Base-by-base conservation (phyloP, 2,797 vertebrate genomes). In the Cryptoprocta ferox region DNA sequence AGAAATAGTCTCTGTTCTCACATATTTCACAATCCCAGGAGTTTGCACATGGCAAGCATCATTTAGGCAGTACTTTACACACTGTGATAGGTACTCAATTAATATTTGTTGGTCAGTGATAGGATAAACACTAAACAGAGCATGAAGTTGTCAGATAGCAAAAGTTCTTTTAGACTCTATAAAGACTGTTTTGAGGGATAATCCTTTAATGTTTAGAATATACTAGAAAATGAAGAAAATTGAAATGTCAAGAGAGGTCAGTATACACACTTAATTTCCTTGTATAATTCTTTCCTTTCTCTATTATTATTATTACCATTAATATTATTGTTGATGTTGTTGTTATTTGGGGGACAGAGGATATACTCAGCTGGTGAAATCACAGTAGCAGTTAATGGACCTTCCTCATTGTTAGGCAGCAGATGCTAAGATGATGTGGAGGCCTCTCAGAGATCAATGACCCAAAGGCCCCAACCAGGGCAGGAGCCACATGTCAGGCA, bases 401-500 rank as follows among this genome's bases (percentile, higher is more conserved):
- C 30, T 85, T 95, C 14, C 61, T 83, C 59, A 28, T 73, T 18
- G 37, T 39, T 61, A 88, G 63, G 48, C 21, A 95, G 45, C 9
- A 92, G 15, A 26, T 79, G 30, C 63, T 0, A 4, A 1, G 8
- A 26, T 65, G 83, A 97, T 39, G 30, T 70, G 88, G 97, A 26
- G 96, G 48, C 91, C 95, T 94, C 50, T 48, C 3, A 4, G 56
- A 97, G 68, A 96, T 93, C 97, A 97, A 89, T 91, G 93, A 96
- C 92, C 87, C 61, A 50, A 98, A 73, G 96, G 66, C 71, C 85
- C 91, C 84, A 53, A 95, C 91, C 95, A 88, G 76, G 94, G 91
- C 89, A 94, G 68, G 89, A 97, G 88, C 80, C 56, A 91, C 95
- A 66, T 12, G 39, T 87, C 81, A 97, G 82, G 71, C 68, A 71